A percentile compares a stretch with the other conserved stretches of the same genome.
Evolutionary conservation across 1,140 invertebrate genomes (phyloP).

Genomic region (Trialeurodes vaporariorum): DNA sequence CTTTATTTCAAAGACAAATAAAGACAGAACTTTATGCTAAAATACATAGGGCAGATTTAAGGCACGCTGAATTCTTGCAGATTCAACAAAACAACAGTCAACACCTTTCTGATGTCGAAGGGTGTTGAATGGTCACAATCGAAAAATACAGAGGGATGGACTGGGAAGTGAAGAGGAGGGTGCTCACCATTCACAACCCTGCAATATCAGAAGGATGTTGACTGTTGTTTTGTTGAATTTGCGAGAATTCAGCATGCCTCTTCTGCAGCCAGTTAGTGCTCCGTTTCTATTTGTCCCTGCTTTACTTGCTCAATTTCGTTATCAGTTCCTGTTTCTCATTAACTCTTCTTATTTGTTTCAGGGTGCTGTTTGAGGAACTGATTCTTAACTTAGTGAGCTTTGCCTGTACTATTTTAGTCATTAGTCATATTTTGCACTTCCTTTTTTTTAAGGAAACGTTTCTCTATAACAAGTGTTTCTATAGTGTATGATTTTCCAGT

Average conservation of each 20-base stretch:
- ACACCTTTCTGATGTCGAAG: too few relatives aligned
- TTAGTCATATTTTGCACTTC: background rate
- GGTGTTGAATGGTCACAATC: too few relatives aligned
- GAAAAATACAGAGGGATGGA: background rate
- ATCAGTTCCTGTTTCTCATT: background rate
- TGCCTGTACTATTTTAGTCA: background rate
- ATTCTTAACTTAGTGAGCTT: background rate
- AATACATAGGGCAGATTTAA: too few relatives aligned
- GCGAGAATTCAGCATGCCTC: background rate
- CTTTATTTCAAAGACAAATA: too few relatives aligned
- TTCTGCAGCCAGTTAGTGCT: too few relatives aligned
- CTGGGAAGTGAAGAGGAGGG: background rate
- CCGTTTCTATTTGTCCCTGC: too few relatives aligned
- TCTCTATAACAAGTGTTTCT: background rate
- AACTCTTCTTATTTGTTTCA: background rate
- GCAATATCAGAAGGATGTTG: background rate
- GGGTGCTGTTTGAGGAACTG: background rate
- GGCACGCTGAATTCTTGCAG: too few relatives aligned
- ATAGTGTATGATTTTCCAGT: background rate
- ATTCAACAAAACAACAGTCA: too few relatives aligned
- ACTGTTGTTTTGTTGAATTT: background rate
- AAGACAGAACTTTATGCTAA: too few relatives aligned
- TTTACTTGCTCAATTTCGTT: too few relatives aligned
- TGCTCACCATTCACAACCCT: background rate
- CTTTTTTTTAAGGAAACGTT: background rate